A percentile compares a stretch with the other conserved stretches of the same genome.
phyloP scores from a whole-genome alignment of 2,113 vertebrate genomes.

The Scalopus aquaticus region DNA sequence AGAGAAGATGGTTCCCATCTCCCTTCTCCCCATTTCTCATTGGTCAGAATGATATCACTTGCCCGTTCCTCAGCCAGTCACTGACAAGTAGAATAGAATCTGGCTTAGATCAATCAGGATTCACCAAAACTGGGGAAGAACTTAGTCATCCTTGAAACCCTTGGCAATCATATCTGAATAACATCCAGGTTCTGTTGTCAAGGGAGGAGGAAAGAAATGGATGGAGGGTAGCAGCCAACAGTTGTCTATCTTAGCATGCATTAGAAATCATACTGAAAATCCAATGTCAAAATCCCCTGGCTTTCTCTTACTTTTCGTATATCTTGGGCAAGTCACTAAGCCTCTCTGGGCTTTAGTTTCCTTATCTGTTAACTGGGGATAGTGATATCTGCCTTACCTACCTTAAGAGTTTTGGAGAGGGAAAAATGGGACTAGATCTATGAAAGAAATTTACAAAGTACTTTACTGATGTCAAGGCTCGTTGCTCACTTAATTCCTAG shows the following conservation, averaged over 20 bases:
- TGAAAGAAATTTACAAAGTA: constrained; percentile 2
- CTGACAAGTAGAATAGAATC: background rate
- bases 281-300: background rate
- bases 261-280: background rate
- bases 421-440: background rate
- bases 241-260: background rate
- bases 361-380: background rate
- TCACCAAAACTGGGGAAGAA: background rate
- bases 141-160: background rate
- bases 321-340: background rate
- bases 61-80: background rate
- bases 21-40: background rate
- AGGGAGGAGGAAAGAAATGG: background rate
- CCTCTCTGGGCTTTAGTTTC: background rate
- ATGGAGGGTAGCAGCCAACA: background rate
- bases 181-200: background rate
- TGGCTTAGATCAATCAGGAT: background rate
- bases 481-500: constrained; percentile 40
- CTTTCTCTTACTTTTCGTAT: no score
- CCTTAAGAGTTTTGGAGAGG: background rate
- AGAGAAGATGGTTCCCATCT: background rate
- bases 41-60: background rate
- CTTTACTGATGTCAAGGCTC: background rate
- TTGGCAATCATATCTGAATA: background rate
- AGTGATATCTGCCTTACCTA: background rate